Evolutionary conservation across 2,797 vertebrate species (phyloP), one percentile per base, ranked within the genome.

Genomic region (Myotis myotis): DNA sequence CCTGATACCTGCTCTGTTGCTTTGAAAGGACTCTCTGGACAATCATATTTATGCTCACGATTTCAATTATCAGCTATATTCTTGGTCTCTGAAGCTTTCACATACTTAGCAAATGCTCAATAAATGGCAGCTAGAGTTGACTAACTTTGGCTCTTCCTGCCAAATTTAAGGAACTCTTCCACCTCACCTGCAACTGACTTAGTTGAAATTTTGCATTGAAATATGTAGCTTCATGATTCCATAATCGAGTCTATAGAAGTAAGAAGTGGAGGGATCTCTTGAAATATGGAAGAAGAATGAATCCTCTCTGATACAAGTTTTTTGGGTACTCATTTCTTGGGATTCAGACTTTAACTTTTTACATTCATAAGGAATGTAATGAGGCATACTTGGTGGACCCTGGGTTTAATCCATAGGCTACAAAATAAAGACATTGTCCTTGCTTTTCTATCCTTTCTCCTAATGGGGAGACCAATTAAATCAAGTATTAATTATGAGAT

Each of bases 151-250:
- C 28, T 62, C 60, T 30, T 30, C 60, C 60, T 62, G 60, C 28
- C 28, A 62, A 30, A 30, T 25, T 6, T 74, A 72, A 76, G 83
- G 53, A 86, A 79, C 44, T 62, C 55, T 91, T 84, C 57, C 62
- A 28, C 64, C 62, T 36, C 47, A 3, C 16, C n/a, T 88, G 28
- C 22, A 83, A 47, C 41, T 71, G 87, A 38, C 8, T 81, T 62
- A 30, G 60, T 62, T 66, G 57, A 94, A n/a, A 87, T 92, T 96
- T 94, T 89, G 28, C 64, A n/a, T 80, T 92, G 74, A 71, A 94
- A 38, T 51, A n/a, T 80, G 17, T 23, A 91, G 38, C 30, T 66
- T 92, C 84, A 41, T 9, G 33, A 62, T 79, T 84, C 47, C n/a
- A 47, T 81, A 88, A 38, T 81, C 33, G 90, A 47, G 5, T 49